Percentiles rank a stretch among this genome's conserved stretches.
These are phyloP conservation scores for Prolemur simus DNA, from an alignment of 2,113 vertebrate genomes.

Conservation along the genomic window DNA sequence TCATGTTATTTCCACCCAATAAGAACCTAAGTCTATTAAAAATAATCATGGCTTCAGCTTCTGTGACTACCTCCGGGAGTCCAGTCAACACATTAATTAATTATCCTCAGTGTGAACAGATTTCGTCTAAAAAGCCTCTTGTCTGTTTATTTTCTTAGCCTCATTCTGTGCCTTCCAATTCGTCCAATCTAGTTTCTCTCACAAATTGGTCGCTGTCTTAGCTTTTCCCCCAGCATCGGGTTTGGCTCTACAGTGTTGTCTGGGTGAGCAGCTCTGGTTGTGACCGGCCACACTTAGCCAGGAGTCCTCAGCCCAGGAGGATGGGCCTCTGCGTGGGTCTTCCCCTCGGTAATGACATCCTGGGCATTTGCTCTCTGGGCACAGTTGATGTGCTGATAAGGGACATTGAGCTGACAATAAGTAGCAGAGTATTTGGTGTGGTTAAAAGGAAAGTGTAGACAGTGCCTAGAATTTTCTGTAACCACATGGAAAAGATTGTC, in stretches of 20 bases:
- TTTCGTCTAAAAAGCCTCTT: constrained; percentile 46
- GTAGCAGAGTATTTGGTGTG: background rate
- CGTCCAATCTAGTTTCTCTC: background rate
- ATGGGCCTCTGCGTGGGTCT: background rate
- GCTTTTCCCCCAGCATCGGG: background rate
- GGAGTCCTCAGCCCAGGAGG: background rate
- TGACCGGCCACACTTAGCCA: background rate
- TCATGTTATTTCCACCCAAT: background rate
- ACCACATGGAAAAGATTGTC: background rate
- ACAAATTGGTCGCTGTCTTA: background rate
- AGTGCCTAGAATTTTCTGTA: background rate
- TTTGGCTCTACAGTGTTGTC: background rate
- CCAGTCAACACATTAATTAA: constrained; percentile 45
- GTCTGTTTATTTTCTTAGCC: constrained; percentile 49
- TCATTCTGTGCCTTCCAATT: background rate
- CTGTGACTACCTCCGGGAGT: constrained; percentile 16
- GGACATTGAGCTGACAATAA: background rate
- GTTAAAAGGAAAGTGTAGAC: background rate
- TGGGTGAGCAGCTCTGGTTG: constrained; percentile 2
- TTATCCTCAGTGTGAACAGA: constrained; percentile 50
- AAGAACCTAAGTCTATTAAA: constrained; percentile 51
- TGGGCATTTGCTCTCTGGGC: constrained; percentile 6
- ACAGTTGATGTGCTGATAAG: background rate
- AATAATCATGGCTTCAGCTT: constrained; percentile 13
- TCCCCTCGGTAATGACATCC: background rate